phyloP scores from a whole-genome alignment of 1,140 invertebrate species.

The Medauroidea extradentata region DNA sequence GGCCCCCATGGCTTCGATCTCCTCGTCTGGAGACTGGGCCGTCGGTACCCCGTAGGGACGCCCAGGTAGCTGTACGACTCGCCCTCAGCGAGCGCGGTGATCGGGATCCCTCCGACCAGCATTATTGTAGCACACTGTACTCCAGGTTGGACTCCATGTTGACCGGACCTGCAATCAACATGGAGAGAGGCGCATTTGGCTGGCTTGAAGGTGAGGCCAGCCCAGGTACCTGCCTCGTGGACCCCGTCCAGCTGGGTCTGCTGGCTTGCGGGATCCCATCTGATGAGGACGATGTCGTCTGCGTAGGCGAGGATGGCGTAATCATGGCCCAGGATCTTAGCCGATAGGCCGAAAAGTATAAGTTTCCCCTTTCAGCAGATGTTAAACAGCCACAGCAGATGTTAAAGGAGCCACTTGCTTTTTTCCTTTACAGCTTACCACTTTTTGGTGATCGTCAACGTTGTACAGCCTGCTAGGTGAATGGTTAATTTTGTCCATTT shows the following conservation, averaged over 20 bases:
- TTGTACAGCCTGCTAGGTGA: no score
- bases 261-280: not conserved
- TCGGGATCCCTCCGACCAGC: no score
- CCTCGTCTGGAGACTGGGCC: no score
- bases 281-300: conserved; percentile 20
- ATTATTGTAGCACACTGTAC: not conserved
- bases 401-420: no score
- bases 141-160: not conserved
- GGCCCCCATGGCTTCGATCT: no score
- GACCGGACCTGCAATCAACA: not conserved
- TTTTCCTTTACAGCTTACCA: no score
- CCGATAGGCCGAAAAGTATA: no score
- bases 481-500: not conserved
- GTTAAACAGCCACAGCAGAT: no score
- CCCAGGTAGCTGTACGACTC: not conserved
- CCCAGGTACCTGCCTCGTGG: not conserved
- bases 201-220: not conserved
- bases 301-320: not conserved
- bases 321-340: no score
- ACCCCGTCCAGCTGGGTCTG: not conserved
- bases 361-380: no score
- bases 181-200: conserved; percentile 2
- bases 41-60: no score
- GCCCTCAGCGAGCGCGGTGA: not conserved
- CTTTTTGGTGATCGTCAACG: no score